Evolutionary conservation across 2,888 invertebrate species (phyloP), one percentile per base, ranked within the genome.

Genomic region (Drosophila hamatofila): DNA sequence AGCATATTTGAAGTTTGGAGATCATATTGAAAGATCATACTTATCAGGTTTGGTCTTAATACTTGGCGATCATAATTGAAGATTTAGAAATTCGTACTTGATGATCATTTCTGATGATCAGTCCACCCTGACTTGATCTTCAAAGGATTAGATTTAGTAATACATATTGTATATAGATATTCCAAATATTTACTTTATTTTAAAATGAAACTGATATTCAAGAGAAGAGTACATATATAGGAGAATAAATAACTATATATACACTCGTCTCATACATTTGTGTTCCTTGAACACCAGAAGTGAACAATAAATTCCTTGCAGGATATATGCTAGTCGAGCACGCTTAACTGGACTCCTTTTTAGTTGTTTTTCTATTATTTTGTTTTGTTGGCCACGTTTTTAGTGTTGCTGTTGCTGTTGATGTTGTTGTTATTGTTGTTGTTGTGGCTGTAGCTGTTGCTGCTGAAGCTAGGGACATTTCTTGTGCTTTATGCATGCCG

Each of bases 311-410:
- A 35, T 12, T 14, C 14, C 35, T 37, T 39, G 44, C 44, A 14
- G 23, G 49, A 14, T 7, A 49, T 33, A 0, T 21, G 49, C 18
- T 18, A 49, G 49, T 33, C 30, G 30, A 8, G 14, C 49, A 30
- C 2, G 14, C 18, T 1, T 7, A 7, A 7, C 12, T 49, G 30
- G 18, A 18, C 30, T 27, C 12, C 18, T 27, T 27, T 23, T 25
- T 6, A 18, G 37, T 55, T 55, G 49, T 55, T 37, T 56, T 44
- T 39, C 35, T 23, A 51, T 46, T 65, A 55, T 64, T 63, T 67
- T 76, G 64, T 80, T 83, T 78, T 78, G 74, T 69, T 75, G 51
- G 74, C 74, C 78, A 83, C 83, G 75, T 71, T 83, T 76, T 71
- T 67, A 68, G 79, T 64, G 63, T 55, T 52, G 46, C 42, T 61